phyloP scores from a whole-genome alignment of 2,113 vertebrate species.

The Dipodomys ordii region DNA sequence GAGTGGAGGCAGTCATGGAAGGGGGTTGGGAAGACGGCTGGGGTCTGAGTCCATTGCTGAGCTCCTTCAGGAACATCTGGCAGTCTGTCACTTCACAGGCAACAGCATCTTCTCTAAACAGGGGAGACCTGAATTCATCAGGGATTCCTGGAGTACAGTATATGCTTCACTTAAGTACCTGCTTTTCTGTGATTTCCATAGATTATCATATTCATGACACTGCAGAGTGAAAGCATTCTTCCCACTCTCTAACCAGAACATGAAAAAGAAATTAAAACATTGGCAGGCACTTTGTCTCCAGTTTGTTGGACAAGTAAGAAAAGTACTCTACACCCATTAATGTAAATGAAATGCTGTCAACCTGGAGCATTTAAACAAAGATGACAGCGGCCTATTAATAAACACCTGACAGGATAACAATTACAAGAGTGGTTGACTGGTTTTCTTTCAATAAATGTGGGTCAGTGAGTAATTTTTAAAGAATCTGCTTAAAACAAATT shows the following conservation, averaged over 20 bases:
- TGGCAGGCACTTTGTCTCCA: constrained; percentile 92
- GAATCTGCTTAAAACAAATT: constrained; percentile 60
- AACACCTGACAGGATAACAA: constrained; percentile 81
- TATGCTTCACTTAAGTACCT: constrained; percentile 93
- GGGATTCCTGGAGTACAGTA: constrained; percentile 88
- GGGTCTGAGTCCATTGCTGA: constrained; percentile 82
- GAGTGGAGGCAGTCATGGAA: constrained; percentile 76
- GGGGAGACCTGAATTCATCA: constrained; percentile 88
- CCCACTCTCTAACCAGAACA: constrained; percentile 88
- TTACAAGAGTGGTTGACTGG: constrained; percentile 70
- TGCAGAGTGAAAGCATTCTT: constrained; percentile 89
- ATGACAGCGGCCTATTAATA: constrained; percentile 86
- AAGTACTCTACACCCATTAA: constrained; percentile 87
- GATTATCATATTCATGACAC: constrained; percentile 95
- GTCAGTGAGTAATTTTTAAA: constrained; percentile 64
- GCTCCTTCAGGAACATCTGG: constrained; percentile 89
- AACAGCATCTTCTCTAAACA: constrained; percentile 90
- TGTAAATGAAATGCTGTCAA: constrained; percentile 89
- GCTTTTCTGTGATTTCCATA: constrained; percentile 91
- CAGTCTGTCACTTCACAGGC: constrained; percentile 89
- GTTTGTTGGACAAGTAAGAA: constrained; percentile 88
- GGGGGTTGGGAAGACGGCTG: constrained; percentile 74
- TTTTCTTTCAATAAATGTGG: constrained; percentile 70
- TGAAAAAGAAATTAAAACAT: constrained; percentile 90
- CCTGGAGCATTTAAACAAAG: constrained; percentile 82